phyloP scores from a whole-genome alignment of 2,888 invertebrate species.

The Nudaria mundana region DNA sequence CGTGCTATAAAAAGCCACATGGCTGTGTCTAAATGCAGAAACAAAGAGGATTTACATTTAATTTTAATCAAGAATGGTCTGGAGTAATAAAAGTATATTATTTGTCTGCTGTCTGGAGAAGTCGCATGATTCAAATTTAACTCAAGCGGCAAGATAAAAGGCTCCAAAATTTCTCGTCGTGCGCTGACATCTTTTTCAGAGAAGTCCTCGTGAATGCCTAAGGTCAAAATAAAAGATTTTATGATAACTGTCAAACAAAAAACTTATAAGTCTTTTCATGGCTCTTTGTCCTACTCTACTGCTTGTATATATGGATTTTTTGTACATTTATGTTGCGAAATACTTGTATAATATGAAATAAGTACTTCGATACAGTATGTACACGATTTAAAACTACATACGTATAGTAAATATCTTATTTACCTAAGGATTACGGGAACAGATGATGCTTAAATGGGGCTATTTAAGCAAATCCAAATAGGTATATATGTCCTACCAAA shows the following conservation, averaged over 20 bases:
- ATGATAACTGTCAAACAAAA: background rate
- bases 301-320: no score
- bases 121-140: conserved; percentile 49
- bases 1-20: no score
- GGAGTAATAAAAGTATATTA: conserved; percentile 30
- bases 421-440: no score
- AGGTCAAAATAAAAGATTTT: conserved; percentile 4
- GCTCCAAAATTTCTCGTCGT: conserved; percentile 35
- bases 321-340: no score
- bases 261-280: background rate
- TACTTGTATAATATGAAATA: no score
- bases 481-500: no score
- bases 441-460: no score
- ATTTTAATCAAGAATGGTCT: conserved; percentile 36
- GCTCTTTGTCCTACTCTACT: no score
- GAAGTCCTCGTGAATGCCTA: conserved; percentile 26
- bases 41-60: conserved; percentile 25
- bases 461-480: no score
- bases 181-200: conserved; percentile 37
- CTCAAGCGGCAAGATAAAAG: conserved; percentile 43
- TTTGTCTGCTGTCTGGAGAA: conserved; percentile 16
- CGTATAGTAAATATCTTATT: no score
- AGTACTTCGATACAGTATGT: no score
- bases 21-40: conserved; percentile 25
- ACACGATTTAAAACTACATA: no score